Evolutionary conservation across 2,888 invertebrate species (phyloP).

Genomic region (Thyatira batis): DNA sequence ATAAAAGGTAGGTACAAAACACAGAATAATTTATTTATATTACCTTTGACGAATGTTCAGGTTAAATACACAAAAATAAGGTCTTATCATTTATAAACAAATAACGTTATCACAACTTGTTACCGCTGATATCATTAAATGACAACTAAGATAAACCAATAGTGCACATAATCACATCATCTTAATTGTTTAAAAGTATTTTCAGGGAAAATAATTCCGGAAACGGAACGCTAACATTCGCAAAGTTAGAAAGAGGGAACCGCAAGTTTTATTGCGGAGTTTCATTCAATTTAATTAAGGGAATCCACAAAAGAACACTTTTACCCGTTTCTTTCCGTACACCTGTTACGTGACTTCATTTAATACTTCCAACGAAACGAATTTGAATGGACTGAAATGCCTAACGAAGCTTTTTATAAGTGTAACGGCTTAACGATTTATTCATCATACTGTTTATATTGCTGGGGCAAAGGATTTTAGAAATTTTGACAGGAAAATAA

Average conservation of each 20-base stretch:
- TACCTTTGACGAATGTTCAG: no score
- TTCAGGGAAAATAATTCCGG: not conserved
- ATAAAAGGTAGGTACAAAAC: no score
- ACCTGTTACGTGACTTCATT: conserved; percentile 32
- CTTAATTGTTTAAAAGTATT: not conserved
- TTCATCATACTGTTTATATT: not conserved
- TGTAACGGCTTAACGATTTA: not conserved
- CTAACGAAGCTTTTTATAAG: conserved; percentile 1
- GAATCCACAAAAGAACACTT: conserved; percentile 18
- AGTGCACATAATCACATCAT: not conserved
- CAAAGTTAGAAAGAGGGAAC: not conserved
- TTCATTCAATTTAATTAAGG: conserved; percentile 22
- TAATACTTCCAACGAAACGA: conserved; percentile 33
- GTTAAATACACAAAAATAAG: no score
- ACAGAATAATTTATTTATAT: no score
- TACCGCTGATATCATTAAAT: not conserved
- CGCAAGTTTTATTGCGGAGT: conserved; percentile 1
- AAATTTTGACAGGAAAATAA: not conserved
- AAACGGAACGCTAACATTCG: not conserved
- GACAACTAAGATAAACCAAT: not conserved
- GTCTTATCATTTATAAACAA: no score
- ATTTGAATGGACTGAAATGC: conserved; percentile 28
- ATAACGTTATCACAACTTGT: no score
- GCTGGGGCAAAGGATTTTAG: not conserved
- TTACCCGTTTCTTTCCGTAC: conserved; percentile 11